Evolutionary conservation across 2,113 vertebrate species (phyloP).

Genomic region (Vidua chalybeata): DNA sequence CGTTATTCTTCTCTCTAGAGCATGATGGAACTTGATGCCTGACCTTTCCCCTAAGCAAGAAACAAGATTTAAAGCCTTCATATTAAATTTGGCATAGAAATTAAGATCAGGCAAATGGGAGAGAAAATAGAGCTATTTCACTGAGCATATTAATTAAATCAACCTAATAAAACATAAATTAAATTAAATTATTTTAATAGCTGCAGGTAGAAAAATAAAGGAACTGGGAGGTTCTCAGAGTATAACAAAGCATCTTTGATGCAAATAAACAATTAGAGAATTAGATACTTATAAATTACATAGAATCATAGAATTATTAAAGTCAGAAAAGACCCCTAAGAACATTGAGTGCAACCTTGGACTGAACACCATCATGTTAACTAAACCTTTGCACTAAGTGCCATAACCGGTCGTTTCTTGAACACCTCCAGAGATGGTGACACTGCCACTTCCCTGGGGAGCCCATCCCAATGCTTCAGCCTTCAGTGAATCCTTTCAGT

Average conservation of each 20-base stretch:
- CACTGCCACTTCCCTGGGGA: not conserved
- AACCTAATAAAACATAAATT: not conserved
- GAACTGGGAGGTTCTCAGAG: not conserved
- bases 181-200: not conserved
- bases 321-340: not conserved
- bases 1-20: not conserved
- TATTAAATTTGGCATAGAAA: not conserved
- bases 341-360: not conserved
- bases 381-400: not conserved
- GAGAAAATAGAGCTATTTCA: not conserved
- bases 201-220: not conserved
- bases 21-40: not conserved
- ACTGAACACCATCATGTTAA: not conserved
- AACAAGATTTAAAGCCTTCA: not conserved
- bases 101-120: not conserved
- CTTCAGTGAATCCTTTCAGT: not conserved
- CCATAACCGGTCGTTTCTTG: rapidly evolving
- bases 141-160: not conserved
- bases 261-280: not conserved
- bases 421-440: not conserved
- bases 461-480: not conserved
- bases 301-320: not conserved
- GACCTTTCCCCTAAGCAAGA: not conserved
- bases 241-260: not conserved
- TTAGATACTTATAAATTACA: not conserved